A percentile compares a stretch with the other conserved stretches of the same genome.
Evolutionary conservation across 2,113 vertebrate genomes (phyloP).

Genomic region (Hypanus sabinus): DNA sequence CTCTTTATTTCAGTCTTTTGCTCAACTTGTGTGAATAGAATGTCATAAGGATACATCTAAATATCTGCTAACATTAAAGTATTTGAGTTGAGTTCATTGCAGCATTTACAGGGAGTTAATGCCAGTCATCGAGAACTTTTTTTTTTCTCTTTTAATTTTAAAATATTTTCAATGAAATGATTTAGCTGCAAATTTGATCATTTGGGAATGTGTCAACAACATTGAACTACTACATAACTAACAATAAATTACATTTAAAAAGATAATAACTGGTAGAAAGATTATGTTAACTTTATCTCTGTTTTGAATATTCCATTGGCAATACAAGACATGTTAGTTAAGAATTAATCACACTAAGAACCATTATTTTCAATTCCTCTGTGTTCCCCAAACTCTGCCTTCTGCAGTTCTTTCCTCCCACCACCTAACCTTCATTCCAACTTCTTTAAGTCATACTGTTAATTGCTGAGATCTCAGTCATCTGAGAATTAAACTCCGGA

Average conservation of each 20-base stretch:
- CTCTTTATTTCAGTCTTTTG: background rate
- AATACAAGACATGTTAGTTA: background rate
- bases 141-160: background rate
- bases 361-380: background rate
- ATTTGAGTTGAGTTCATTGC: background rate
- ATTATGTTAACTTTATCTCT: background rate
- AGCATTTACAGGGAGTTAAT: background rate
- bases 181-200: background rate
- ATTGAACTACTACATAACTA: background rate
- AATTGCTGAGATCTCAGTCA: no score
- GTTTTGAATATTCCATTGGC: background rate
- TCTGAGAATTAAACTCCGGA: no score
- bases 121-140: background rate
- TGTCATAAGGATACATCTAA: background rate
- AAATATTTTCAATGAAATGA: background rate
- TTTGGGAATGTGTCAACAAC: background rate
- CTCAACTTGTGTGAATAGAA: background rate
- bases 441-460: no score
- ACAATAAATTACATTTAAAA: background rate
- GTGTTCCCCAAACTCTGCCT: no score
- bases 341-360: background rate
- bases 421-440: no score
- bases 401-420: no score
- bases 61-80: background rate
- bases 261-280: background rate